Conservation (phyloP, 2,797 vertebrate species). For the Anguilla anguilla region DNA sequence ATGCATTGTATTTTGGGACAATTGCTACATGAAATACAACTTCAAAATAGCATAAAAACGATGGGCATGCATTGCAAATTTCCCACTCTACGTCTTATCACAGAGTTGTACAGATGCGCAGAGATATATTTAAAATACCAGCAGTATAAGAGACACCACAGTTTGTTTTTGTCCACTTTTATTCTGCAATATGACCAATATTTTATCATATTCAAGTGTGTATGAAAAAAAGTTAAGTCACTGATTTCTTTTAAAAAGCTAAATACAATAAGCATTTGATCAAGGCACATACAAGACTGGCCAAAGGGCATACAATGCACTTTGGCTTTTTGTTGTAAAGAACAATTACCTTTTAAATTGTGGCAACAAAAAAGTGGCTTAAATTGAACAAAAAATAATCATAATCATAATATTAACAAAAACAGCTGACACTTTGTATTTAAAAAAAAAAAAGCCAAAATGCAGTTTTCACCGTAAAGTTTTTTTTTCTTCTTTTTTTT, state of each 20-base stretch:
- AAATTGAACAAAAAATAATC: constrained; percentile 72
- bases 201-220: constrained; percentile 93
- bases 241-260: constrained; percentile 92
- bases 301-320: constrained; percentile 99
- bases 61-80: neutral
- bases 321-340: constrained; percentile 98
- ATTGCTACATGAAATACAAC: neutral
- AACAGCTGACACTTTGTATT: constrained; percentile 70
- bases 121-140: neutral
- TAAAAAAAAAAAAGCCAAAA: constrained; percentile 60
- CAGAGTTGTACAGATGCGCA: too few relatives aligned
- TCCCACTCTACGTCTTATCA: neutral
- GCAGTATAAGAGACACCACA: constrained; percentile 55
- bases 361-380: constrained; percentile 88
- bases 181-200: constrained; percentile 98
- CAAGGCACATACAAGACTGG: constrained; percentile 99
- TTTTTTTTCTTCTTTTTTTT: constrained; percentile 54
- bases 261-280: constrained; percentile 99
- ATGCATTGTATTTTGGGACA: neutral
- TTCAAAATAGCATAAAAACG: constrained; percentile 38
- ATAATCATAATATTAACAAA: constrained; percentile 67
- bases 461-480: constrained; percentile 49
- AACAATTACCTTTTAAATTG: constrained; percentile 84
- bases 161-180: constrained; percentile 84
- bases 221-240: constrained; percentile 95